Evolutionary conservation across 1,140 invertebrate species (phyloP), one percentile per base, ranked within the genome.

Genomic region (Ectropis grisescens): DNA sequence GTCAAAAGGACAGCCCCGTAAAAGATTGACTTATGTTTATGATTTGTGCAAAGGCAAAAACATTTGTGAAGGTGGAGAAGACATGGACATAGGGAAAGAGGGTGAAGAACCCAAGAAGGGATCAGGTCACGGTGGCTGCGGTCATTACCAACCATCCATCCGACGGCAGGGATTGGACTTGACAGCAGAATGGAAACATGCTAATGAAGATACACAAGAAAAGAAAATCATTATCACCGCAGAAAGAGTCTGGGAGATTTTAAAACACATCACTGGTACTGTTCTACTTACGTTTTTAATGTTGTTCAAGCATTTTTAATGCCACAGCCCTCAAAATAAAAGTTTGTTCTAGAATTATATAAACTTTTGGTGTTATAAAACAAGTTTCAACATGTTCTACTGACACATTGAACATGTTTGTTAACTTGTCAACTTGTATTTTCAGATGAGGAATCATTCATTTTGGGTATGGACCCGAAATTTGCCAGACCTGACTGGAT

Each of bases 401-500:
- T n/a, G n/a, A n/a, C n/a, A n/a, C n/a, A n/a, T n/a, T n/a, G n/a
- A n/a, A n/a, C n/a, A n/a, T n/a, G n/a, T n/a, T n/a, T n/a, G n/a
- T n/a, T n/a, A n/a, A n/a, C n/a, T n/a, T n/a, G n/a, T n/a, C n/a
- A n/a, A n/a, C n/a, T n/a, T n/a, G n/a, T n/a, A n/a, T 29, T 75
- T 81, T 8, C 42, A 48, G 98, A 99, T 81, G 98, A 99, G 65
- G 98, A 99, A 61, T 97, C 95, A 45, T 91, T 93, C 41, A 93
- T 98, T 30, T 78, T 99, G 29, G 98, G 97, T 29, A 97, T 97
- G 94, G 95, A 98, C 69, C 94, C 94, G 0, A 94, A 95, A 70
- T 98, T 91, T 83, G 93, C 97, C 0, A 85, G 98, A 30, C 98
- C 98, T 8, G 98, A 99, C 85, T 99, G 98, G 97, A 99, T 99